phyloP scores from a whole-genome alignment of 2,113 vertebrate species.

The Myiozetetes cayanensis region DNA sequence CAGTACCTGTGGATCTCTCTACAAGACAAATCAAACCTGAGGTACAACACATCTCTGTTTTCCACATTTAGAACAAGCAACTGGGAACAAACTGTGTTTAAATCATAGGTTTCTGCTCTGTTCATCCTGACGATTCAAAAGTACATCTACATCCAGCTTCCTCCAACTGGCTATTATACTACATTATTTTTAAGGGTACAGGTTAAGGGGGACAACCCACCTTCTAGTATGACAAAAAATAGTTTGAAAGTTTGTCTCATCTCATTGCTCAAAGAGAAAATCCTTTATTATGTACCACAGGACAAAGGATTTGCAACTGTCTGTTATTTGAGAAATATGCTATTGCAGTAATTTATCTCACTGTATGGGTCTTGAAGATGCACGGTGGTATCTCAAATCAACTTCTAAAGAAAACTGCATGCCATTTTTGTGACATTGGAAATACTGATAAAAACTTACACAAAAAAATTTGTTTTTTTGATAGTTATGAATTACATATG shows the following conservation, averaged over 20 bases:
- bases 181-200: background rate
- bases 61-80: slow-evolving; percentile 59
- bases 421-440: slow-evolving; percentile 65
- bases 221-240: slow-evolving; percentile 27
- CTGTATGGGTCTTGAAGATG: slow-evolving; percentile 66
- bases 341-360: slow-evolving; percentile 68
- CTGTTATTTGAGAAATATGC: slow-evolving; percentile 63
- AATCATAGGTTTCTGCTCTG: slow-evolving; percentile 16
- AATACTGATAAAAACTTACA: slow-evolving; percentile 62
- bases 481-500: slow-evolving; percentile 61
- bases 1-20: background rate
- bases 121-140: background rate
- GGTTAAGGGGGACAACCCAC: background rate
- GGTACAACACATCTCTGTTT: slow-evolving; percentile 57
- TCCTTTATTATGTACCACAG: slow-evolving; percentile 46
- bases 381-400: slow-evolving; percentile 64
- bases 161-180: background rate
- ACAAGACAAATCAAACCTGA: background rate
- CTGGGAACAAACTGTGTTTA: slow-evolving; percentile 21
- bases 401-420: slow-evolving; percentile 69
- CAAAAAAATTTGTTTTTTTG: slow-evolving; percentile 49
- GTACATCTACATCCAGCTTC: background rate
- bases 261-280: slow-evolving; percentile 56
- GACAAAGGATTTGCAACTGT: slow-evolving; percentile 67
- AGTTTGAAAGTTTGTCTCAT: slow-evolving; percentile 41